A percentile compares a stretch with the other conserved stretches of the same genome.
These are phyloP conservation scores for Bursaphelenchus mucronatus DNA, from an alignment of 1,140 invertebrate species.

Conservation along the genomic window DNA sequence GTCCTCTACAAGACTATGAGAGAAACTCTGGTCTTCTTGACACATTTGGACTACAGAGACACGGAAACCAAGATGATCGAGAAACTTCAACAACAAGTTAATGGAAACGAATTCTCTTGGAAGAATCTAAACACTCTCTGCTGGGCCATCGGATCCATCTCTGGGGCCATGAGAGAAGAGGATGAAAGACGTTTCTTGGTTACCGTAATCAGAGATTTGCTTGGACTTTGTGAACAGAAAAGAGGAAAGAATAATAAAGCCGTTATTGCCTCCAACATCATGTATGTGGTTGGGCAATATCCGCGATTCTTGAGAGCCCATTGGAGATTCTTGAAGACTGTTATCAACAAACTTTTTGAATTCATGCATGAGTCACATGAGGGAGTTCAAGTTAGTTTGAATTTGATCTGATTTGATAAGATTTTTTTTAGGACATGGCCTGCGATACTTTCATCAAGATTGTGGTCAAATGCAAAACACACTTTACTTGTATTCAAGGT, in stretches of 20 bases:
- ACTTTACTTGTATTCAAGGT: constrained; percentile 89
- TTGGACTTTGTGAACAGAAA: constrained; percentile 97
- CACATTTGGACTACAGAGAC: constrained; percentile 94
- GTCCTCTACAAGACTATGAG: constrained; percentile 99
- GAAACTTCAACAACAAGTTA: constrained; percentile 97
- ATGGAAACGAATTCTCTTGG: constrained; percentile 98
- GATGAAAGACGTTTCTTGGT: constrained; percentile 98
- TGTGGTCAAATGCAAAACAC: constrained; percentile 92
- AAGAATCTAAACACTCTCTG: constrained; percentile 93
- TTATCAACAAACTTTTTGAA: constrained; percentile 99
- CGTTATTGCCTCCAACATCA: constrained; percentile 99
- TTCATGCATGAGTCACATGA: constrained; percentile 99
- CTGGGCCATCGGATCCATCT: constrained; percentile 99
- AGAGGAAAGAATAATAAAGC: constrained; percentile 99
- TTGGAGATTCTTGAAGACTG: constrained; percentile 99
- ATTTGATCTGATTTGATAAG: constrained; percentile 36
- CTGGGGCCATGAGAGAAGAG: constrained; percentile 96
- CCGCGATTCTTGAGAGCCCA: constrained; percentile 96
- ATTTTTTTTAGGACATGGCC: constrained; percentile 80
- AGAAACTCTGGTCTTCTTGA: constrained; percentile 95
- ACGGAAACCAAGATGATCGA: constrained; percentile 99
- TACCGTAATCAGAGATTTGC: constrained; percentile 95
- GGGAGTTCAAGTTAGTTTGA: constrained; percentile 70
- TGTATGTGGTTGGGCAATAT: constrained; percentile 99
- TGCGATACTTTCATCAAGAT: constrained; percentile 99